Conservation (phyloP, 2,113 vertebrate genomes). For the Tragelaphus buxtoni region DNA sequence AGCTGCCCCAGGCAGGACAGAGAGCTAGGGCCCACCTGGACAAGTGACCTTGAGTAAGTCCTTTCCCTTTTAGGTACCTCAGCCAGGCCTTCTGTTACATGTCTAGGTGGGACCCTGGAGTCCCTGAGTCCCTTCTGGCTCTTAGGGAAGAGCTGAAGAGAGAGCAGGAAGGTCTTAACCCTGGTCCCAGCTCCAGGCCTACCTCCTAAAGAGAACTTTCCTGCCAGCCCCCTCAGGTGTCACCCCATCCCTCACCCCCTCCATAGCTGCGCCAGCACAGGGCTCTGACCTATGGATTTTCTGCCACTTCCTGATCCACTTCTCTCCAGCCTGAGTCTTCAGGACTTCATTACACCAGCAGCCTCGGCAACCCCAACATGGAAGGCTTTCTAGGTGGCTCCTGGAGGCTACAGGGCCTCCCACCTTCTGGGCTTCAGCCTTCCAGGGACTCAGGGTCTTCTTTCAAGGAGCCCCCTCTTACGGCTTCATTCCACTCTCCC, state of each 20-base stretch:
- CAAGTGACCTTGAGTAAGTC: neutral
- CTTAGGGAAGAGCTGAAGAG: neutral
- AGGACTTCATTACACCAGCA: neutral
- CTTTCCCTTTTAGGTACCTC: neutral
- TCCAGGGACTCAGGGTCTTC: neutral
- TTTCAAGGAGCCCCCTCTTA: neutral
- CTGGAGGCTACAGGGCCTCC: neutral
- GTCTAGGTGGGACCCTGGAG: neutral
- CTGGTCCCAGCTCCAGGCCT: neutral
- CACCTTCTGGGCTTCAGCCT: neutral
- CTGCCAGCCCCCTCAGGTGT: too few species aligned
- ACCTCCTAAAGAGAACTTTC: neutral
- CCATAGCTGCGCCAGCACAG: neutral
- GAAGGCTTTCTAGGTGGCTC: neutral
- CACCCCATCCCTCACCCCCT: neutral
- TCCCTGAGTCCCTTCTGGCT: neutral
- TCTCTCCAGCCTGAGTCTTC: neutral
- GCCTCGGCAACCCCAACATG: neutral
- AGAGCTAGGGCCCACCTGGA: neutral
- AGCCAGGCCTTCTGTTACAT: neutral
- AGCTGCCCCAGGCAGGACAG: neutral
- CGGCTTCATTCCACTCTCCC: neutral
- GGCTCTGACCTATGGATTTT: conserved; percentile 48
- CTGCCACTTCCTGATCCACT: neutral
- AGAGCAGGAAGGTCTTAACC: neutral